A percentile compares a stretch with the other conserved stretches of the same genome.
Conservation (phyloP, 2,113 vertebrate genomes). For the Psilopogon haemacephalus region DNA sequence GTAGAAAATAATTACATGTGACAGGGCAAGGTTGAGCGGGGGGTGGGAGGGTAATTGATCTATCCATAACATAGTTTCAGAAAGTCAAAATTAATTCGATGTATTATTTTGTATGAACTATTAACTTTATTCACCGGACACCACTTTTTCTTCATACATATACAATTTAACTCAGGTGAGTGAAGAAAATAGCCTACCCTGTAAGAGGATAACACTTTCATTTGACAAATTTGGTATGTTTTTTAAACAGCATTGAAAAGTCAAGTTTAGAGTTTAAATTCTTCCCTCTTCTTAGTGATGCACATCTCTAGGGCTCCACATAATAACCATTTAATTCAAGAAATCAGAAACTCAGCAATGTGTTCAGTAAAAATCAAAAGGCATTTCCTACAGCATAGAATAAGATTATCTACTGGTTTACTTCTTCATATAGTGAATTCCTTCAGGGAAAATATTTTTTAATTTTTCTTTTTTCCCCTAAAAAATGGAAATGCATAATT, state of each 20-base stretch:
- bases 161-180: background rate
- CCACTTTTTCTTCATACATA: background rate
- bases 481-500: background rate
- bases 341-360: background rate
- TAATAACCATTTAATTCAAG: conserved; percentile 6
- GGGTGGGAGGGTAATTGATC: too few relatives aligned
- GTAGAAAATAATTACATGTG: background rate
- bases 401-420: conserved; percentile 15
- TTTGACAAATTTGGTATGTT: background rate
- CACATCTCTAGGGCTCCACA: background rate
- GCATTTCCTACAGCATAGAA: background rate
- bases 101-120: background rate
- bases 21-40: too few relatives aligned
- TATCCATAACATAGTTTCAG: background rate
- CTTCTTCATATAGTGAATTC: background rate
- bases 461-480: background rate
- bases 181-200: background rate
- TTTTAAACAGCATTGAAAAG: background rate
- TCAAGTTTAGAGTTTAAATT: background rate
- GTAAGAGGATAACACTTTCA: background rate
- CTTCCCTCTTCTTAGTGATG: background rate
- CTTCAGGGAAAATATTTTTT: background rate
- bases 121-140: background rate
- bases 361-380: conserved; percentile 33
- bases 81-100: background rate